These are phyloP conservation scores for Lycophotia porphyrea DNA, from an alignment of 2,888 invertebrate genomes.

Conservation along the genomic window DNA sequence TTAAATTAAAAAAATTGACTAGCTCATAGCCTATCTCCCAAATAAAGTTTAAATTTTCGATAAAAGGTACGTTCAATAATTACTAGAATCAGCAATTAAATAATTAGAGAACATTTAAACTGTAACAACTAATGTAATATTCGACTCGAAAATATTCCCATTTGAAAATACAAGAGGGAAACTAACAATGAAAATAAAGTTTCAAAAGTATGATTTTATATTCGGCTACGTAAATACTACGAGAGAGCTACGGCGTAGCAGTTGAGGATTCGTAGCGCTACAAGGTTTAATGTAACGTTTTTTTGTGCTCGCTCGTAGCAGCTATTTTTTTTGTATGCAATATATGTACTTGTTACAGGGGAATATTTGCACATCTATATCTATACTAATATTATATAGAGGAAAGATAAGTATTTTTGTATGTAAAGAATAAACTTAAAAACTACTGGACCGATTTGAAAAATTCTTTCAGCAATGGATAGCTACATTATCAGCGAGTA, in stretches of 20 bases:
- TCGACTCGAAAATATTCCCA: not conserved
- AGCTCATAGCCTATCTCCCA: not conserved
- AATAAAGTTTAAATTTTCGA: not conserved
- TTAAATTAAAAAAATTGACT: not conserved
- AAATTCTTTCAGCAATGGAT: no score
- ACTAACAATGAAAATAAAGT: conserved; percentile 46
- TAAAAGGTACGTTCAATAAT: not conserved
- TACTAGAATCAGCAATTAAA: not conserved
- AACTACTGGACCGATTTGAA: no score
- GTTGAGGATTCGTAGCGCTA: conserved; percentile 61
- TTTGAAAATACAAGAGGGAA: not conserved
- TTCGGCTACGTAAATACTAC: conserved; percentile 56
- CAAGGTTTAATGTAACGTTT: conserved; percentile 50
- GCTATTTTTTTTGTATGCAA: not conserved
- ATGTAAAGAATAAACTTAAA: accelerated
- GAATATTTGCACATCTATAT: not conserved
- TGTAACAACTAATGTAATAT: not conserved
- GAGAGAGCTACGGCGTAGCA: conserved; percentile 56
- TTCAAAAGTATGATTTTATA: conserved; percentile 61
- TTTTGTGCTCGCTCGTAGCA: conserved; percentile 10
- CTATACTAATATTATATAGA: no score
- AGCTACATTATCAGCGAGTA: no score
- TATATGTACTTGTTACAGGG: not conserved
- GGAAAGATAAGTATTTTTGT: no score
- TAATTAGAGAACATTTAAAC: not conserved